Percentiles rank a stretch among this genome's conserved stretches.
Conservation (phyloP, 2,888 invertebrate species). For the Stegana nigrithorax region DNA sequence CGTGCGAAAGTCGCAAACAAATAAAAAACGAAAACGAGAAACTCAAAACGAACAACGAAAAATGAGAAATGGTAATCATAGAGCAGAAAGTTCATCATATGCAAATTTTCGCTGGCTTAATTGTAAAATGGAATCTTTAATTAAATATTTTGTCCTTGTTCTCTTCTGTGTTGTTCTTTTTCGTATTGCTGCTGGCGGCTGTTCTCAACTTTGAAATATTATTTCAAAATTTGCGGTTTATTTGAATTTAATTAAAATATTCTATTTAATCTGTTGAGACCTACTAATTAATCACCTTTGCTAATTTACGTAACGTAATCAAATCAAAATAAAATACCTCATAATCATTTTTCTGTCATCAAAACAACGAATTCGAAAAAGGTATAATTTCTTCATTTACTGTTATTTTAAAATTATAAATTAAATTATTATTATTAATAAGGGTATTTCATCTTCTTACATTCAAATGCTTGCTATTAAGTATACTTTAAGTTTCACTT, state of each 20-base stretch:
- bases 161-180: background rate
- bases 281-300: background rate
- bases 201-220: slow-evolving; percentile 29
- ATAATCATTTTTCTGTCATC: too few species aligned
- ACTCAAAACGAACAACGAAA: background rate
- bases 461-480: background rate
- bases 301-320: too few species aligned
- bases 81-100: slow-evolving; percentile 4
- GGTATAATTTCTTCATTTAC: too few species aligned
- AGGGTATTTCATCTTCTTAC: too few species aligned
- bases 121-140: background rate
- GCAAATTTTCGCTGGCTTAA: slow-evolving; percentile 6
- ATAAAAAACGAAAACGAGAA: too few species aligned
- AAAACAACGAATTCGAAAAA: too few species aligned
- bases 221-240: slow-evolving; percentile 34
- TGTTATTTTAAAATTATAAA: too few species aligned
- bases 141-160: background rate
- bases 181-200: slow-evolving; percentile 21
- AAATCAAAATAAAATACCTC: too few species aligned
- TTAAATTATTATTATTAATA: too few species aligned
- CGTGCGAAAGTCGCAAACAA: background rate
- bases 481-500: background rate
- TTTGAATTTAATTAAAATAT: slow-evolving; percentile 8
- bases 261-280: background rate
- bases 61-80: slow-evolving; percentile 9